These are phyloP conservation scores for Sesia bembeciformis DNA, from an alignment of 2,888 invertebrate genomes.

Conservation along the genomic window DNA sequence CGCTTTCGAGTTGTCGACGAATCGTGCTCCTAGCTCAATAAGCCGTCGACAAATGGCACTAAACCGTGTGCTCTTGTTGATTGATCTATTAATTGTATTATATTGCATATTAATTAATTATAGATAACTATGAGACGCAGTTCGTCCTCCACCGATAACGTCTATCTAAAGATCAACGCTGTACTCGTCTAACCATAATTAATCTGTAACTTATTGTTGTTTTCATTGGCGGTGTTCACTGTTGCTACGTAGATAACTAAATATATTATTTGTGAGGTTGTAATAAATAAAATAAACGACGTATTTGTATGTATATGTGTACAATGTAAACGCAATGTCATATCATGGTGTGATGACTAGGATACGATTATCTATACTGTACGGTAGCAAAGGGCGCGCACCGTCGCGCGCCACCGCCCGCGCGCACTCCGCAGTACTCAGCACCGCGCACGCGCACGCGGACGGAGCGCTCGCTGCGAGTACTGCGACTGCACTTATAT, in stretches of 20 bases:
- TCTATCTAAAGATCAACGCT: too few relatives aligned
- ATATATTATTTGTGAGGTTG: not conserved
- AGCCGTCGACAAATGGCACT: too few relatives aligned
- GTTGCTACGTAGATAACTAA: constrained; percentile 10
- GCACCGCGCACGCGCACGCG: not conserved
- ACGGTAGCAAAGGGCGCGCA: constrained; percentile 6
- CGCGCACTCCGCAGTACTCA: not conserved
- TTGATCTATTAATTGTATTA: too few relatives aligned
- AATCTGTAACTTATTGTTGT: not conserved
- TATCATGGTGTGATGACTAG: constrained; percentile 60
- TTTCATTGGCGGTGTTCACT: constrained; percentile 10
- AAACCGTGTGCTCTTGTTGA: too few relatives aligned
- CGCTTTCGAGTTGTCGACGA: too few relatives aligned
- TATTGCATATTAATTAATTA: too few relatives aligned
- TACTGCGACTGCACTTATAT: constrained; percentile 13
- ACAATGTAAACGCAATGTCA: constrained; percentile 43
- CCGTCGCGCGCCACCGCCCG: not conserved
- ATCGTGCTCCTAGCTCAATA: too few relatives aligned
- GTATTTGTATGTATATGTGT: constrained; percentile 15
- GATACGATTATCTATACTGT: constrained; percentile 12
- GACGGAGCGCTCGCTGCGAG: constrained; percentile 3
- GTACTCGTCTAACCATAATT: too few relatives aligned
- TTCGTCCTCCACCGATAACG: too few relatives aligned
- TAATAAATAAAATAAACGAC: not conserved
- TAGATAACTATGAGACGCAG: too few relatives aligned